A percentile compares a stretch with the other conserved stretches of the same genome.
Conservation (phyloP, 1,140 invertebrate species). For the Sitophilus oryzae region DNA sequence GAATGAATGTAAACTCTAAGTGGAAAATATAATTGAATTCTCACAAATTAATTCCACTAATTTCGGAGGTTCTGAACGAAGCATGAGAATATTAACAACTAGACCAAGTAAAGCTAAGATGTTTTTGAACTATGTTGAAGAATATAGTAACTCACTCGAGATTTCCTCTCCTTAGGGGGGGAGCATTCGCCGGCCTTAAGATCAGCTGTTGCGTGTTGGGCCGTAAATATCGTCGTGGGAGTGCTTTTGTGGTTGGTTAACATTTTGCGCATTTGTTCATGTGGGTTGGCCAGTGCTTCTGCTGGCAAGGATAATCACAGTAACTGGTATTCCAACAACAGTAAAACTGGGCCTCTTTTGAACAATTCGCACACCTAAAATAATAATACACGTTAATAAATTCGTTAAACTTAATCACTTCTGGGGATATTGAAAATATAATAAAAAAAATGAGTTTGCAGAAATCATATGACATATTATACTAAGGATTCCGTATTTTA, state of each 20-base stretch:
- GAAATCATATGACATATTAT: too few species aligned
- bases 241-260: constrained; percentile 16
- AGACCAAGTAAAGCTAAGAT: too few species aligned
- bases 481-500: too few species aligned
- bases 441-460: too few species aligned
- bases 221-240: constrained; percentile 3
- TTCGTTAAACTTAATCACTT: too few species aligned
- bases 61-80: too few species aligned
- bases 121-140: constrained; percentile 18
- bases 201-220: constrained; percentile 9
- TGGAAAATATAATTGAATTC: too few species aligned
- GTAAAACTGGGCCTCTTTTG: constrained; percentile 81
- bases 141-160: constrained; percentile 32
- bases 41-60: too few species aligned
- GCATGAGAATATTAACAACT: too few species aligned
- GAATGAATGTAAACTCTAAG: too few species aligned
- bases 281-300: constrained; percentile 62
- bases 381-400: too few species aligned
- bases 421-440: too few species aligned
- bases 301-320: constrained; percentile 80
- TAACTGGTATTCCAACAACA: constrained; percentile 95
- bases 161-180: constrained; percentile 19
- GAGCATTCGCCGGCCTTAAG: constrained; percentile 25
- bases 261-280: constrained; percentile 43
- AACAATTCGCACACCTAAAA: constrained; percentile 67